Evolutionary conservation across 2,113 vertebrate genomes (phyloP).

Genomic region (Dascyllus trimaculatus): DNA sequence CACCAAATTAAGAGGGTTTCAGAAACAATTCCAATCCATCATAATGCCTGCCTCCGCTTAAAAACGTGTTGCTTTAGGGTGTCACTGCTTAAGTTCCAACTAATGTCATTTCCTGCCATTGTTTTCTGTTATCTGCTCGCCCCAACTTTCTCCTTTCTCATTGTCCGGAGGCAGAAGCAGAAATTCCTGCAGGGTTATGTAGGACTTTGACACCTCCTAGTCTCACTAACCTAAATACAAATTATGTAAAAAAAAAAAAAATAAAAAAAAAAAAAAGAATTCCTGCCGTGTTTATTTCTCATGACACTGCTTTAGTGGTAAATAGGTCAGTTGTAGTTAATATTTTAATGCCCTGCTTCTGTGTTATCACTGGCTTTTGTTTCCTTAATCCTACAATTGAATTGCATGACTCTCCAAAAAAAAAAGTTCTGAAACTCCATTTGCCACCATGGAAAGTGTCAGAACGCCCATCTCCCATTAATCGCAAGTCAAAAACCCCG

Average conservation of each 20-base stretch:
- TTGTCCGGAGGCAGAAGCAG: slow-evolving; percentile 32
- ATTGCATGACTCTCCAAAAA: too few species aligned
- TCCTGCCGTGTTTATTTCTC: slow-evolving; percentile 2
- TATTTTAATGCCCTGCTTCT: neutral
- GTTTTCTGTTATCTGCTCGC: slow-evolving; percentile 61
- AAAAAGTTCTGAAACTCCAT: too few species aligned
- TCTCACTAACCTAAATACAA: neutral
- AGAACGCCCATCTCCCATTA: neutral
- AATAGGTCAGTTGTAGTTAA: slow-evolving; percentile 8
- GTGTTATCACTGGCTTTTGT: neutral
- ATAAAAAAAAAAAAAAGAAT: neutral
- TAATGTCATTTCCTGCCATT: slow-evolving; percentile 56
- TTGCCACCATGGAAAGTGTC: neutral
- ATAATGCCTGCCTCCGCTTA: neutral
- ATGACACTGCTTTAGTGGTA: neutral
- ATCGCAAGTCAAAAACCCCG: neutral
- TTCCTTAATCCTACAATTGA: too few species aligned
- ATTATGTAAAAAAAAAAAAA: neutral
- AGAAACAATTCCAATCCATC: neutral
- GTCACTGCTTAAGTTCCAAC: slow-evolving; percentile 4
- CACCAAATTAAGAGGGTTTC: neutral
- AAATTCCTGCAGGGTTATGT: slow-evolving; percentile 23
- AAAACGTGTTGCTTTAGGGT: slow-evolving; percentile 31
- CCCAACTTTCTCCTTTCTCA: slow-evolving; percentile 43
- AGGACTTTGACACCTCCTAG: neutral